Base-by-base conservation (phyloP, 2,113 vertebrate species). In the Elgaria multicarinata region DNA sequence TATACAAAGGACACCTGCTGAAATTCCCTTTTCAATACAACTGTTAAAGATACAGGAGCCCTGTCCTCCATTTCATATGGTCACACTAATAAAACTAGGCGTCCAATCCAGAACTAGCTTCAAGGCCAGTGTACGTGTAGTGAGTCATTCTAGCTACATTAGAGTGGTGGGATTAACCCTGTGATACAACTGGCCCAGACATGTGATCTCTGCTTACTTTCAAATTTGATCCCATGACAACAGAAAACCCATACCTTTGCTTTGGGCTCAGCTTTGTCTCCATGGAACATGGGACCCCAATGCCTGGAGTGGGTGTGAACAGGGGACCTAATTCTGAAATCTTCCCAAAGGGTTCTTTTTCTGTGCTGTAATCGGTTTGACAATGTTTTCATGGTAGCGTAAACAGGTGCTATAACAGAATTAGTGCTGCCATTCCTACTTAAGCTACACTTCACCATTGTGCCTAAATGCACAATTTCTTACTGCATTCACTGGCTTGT, bases 371-470 rank as follows among this genome's bases (percentile, higher is more conserved):
- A 50, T 89, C 5, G 2, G 22, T 42, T 18, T 53, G 55, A 8
- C 9, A 28, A 85, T 69, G 53, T 55, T 84, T 85, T 69, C 81
- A 66, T 31, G 72, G 72, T 55, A 66, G 64, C 1, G 18, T 33
- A 89, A 89, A 78, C 72, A 89, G 74, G 46, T 77, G 36, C 64
- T 67, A 89, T 67, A 84, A 42, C 5, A 42, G 72, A 89, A 69
- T 78, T 84, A 78, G 36, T 36, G 50, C 44, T 84, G 46, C 81
- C 62, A 87, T 69, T 46, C 76, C 78, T 31, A n/a, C 36, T 69
- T 55, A 42, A 67, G 36, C 58, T 14, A 64, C 28, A 66, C 78
- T 76, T 82, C 44, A 66, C 71, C 50, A 10, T 46, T 77, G 71
- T 44, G n/a, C 79, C 69, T 83, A 53, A 87, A 87, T 44, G 18